A percentile compares a stretch with the other conserved stretches of the same genome.
These are phyloP conservation scores for Laspeyria flexula DNA, from an alignment of 2,888 invertebrate species.

Conservation along the genomic window DNA sequence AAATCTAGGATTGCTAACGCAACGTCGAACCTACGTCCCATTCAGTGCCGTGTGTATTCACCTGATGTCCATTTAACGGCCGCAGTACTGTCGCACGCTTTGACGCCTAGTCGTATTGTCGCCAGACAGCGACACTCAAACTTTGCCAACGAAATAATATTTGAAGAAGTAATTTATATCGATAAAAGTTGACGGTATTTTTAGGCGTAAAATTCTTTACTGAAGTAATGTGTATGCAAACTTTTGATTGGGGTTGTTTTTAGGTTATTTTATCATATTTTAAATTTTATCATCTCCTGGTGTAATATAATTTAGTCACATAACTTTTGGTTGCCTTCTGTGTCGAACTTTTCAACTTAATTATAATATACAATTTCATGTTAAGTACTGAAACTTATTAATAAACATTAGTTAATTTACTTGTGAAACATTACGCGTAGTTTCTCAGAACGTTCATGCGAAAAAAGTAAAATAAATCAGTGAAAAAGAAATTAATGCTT, in stretches of 20 bases:
- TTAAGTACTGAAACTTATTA: conserved; percentile 2
- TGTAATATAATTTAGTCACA: not conserved
- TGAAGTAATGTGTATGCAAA: no score
- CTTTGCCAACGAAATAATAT: not conserved
- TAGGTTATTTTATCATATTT: no score
- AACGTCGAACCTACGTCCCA: conserved; percentile 6
- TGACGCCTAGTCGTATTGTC: conserved; percentile 19
- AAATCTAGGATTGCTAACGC: conserved; percentile 2
- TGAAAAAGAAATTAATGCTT: no score
- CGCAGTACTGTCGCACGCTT: conserved; percentile 17
- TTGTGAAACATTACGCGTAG: not conserved
- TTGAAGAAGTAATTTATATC: no score
- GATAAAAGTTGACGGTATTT: no score
- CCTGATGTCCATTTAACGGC: not conserved
- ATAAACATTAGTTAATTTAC: not conserved
- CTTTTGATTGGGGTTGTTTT: no score
- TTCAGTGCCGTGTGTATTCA: not conserved
- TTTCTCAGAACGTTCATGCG: no score
- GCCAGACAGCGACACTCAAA: conserved; percentile 14
- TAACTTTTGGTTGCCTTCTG: not conserved
- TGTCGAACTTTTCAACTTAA: not conserved
- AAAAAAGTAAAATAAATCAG: no score
- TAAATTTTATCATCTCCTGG: no score
- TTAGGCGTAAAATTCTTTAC: no score
- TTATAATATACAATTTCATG: not conserved